Conservation (phyloP, 1,140 invertebrate species). For the Phortica variegata region DNA sequence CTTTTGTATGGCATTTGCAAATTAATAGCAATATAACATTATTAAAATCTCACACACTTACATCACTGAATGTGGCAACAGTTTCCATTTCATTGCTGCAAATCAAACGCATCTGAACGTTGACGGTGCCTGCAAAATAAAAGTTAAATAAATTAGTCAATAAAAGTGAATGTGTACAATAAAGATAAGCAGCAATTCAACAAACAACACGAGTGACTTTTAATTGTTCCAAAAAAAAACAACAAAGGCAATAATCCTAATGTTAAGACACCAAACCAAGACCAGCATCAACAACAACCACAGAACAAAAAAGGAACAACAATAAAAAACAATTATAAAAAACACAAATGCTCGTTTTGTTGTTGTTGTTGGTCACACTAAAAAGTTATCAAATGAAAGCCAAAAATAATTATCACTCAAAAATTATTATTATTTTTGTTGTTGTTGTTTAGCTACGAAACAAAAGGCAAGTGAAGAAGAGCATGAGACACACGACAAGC, state of each 20-base stretch:
- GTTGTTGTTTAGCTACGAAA: too few relatives aligned
- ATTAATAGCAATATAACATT: too few relatives aligned
- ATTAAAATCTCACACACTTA: too few relatives aligned
- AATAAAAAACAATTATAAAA: slow-evolving; percentile 4
- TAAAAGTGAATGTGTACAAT: slow-evolving; percentile 27
- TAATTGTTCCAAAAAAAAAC: slow-evolving; percentile 38
- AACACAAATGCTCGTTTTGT: slow-evolving; percentile 7
- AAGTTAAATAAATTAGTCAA: slow-evolving; percentile 30
- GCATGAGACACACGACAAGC: too few relatives aligned
- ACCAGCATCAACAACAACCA: too few relatives aligned
- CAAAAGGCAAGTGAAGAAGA: too few relatives aligned
- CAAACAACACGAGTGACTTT: too few relatives aligned
- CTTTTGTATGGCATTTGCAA: too few relatives aligned
- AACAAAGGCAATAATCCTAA: slow-evolving; percentile 7
- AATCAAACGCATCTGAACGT: slow-evolving; percentile 48
- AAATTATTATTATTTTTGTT: too few relatives aligned
- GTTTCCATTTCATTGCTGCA: slow-evolving; percentile 36
- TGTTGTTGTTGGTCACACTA: slow-evolving; percentile 10
- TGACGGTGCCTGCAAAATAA: slow-evolving; percentile 39
- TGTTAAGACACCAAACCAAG: too few relatives aligned
- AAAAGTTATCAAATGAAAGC: slow-evolving; percentile 53
- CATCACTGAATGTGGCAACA: slow-evolving; percentile 28
- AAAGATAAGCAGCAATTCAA: slow-evolving; percentile 25
- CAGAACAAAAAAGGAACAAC: slow-evolving; percentile 9
- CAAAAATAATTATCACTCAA: slow-evolving; percentile 52